Conservation (phyloP, 2,113 vertebrate species). For the Dicerorhinus sumatrensis region DNA sequence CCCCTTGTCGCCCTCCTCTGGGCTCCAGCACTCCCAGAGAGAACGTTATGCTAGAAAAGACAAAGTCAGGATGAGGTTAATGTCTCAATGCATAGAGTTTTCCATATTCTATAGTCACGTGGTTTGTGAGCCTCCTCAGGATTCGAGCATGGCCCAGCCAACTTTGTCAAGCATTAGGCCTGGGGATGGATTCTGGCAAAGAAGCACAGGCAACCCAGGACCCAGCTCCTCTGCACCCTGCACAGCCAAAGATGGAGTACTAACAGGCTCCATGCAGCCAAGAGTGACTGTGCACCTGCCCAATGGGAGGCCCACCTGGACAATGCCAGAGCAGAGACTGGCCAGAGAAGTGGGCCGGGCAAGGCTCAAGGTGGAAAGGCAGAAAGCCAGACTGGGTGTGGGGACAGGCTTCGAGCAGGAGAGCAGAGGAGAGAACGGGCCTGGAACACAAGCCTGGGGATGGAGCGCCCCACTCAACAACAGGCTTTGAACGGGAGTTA, state of each 20-base stretch:
- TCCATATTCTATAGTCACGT: no score
- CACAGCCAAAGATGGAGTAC: no score
- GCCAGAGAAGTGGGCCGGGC: neutral
- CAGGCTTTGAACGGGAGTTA: rapidly evolving
- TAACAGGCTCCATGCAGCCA: neutral
- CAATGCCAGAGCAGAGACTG: rapidly evolving
- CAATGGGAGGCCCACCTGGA: rapidly evolving
- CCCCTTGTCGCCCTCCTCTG: neutral
- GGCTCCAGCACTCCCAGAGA: neutral
- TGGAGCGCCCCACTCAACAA: rapidly evolving
- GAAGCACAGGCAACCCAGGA: neutral
- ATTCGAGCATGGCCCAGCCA: rapidly evolving
- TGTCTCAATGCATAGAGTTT: no score
- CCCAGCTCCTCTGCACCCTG: rapidly evolving
- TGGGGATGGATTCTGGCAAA: neutral
- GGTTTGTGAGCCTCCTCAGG: neutral
- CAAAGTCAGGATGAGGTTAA: neutral
- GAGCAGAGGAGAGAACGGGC: neutral
- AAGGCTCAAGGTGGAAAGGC: rapidly evolving
- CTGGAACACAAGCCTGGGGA: neutral
- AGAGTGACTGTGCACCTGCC: neutral
- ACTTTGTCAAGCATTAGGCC: no score
- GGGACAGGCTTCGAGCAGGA: neutral
- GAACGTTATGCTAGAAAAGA: neutral
- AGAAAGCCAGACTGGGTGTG: neutral